A percentile compares a stretch with the other conserved stretches of the same genome.
phyloP scores from a whole-genome alignment of 2,888 invertebrate genomes.

The Sabatieria punctata region DNA sequence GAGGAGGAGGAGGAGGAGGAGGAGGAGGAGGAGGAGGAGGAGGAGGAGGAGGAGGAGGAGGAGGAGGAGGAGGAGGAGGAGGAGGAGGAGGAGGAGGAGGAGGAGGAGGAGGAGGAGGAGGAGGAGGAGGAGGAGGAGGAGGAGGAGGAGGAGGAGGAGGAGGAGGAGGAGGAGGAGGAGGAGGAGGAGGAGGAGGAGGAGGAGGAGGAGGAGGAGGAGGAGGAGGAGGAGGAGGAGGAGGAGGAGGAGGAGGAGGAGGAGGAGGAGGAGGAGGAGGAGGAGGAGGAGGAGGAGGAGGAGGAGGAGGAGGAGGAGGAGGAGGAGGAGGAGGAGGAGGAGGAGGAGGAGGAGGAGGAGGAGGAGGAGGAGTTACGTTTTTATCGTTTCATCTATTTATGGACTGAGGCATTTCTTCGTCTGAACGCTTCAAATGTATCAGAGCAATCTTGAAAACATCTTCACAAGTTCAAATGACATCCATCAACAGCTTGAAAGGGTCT shows the following conservation, averaged over 20 bases:
- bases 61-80: background rate
- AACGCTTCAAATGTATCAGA: no score
- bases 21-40: background rate
- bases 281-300: constrained; percentile 72
- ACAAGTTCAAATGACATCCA: no score
- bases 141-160: constrained; percentile 8
- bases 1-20: background rate
- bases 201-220: background rate
- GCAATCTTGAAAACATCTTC: no score
- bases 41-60: background rate
- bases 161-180: constrained; percentile 9
- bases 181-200: constrained; percentile 6
- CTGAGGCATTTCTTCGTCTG: no score
- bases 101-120: constrained; percentile 8
- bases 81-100: constrained; percentile 6
- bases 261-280: constrained; percentile 72
- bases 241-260: constrained; percentile 52
- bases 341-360: constrained; percentile 3
- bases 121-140: constrained; percentile 4
- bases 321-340: constrained; percentile 6
- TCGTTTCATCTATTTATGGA: no score
- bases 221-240: constrained; percentile 2
- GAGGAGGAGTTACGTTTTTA: no score
- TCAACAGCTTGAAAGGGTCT: no score
- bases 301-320: constrained; percentile 43